Evolutionary conservation across 2,888 invertebrate species (phyloP).

Genomic region (Tiphia femorata): DNA sequence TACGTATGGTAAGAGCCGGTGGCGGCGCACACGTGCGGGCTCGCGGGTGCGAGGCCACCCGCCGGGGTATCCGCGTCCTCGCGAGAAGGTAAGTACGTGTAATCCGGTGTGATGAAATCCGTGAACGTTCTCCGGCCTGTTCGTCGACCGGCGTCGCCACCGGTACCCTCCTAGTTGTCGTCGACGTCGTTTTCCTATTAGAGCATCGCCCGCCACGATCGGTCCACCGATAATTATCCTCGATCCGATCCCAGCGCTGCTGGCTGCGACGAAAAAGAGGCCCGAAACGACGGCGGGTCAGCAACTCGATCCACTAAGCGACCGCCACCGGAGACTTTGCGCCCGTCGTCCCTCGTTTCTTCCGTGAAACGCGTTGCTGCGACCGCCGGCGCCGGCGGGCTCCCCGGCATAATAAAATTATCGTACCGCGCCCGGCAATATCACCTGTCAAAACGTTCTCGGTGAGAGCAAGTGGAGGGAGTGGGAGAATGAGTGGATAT

Average conservation of each 20-base stretch:
- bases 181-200: background rate
- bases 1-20: background rate
- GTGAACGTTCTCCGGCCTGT: background rate
- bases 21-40: background rate
- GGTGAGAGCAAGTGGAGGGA: constrained; percentile 9
- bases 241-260: constrained; percentile 10
- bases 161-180: too few species aligned
- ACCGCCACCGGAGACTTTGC: constrained; percentile 8
- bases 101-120: constrained; percentile 14
- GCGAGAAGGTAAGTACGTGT: constrained; percentile 1
- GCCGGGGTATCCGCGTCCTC: too few species aligned
- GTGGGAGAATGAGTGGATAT: constrained; percentile 4
- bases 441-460: constrained; percentile 33
- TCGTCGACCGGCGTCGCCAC: constrained; percentile 3
- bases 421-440: constrained; percentile 22
- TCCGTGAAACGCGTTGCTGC: constrained; percentile 19
- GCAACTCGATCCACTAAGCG: constrained; percentile 10
- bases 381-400: constrained; percentile 15
- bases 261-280: constrained; percentile 9
- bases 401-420: constrained; percentile 44
- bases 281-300: constrained; percentile 3
- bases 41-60: background rate
- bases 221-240: constrained; percentile 12
- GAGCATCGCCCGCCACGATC: background rate
- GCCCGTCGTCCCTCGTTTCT: constrained; percentile 11